Evolutionary conservation across 2,888 invertebrate genomes (phyloP), one percentile per base, ranked within the genome.

Genomic region (Galerucella calmariensis): DNA sequence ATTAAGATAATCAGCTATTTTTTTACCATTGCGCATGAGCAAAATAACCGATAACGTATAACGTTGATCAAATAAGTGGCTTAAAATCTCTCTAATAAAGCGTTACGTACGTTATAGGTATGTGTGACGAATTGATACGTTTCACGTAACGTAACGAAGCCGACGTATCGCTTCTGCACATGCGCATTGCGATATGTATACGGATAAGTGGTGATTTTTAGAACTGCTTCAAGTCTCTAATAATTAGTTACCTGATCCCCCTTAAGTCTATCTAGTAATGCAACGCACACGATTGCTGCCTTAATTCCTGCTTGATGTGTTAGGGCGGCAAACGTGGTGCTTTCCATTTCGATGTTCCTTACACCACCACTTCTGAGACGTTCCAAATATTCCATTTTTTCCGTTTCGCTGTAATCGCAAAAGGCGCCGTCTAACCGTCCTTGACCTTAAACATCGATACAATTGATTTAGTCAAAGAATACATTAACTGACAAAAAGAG

Each of bases 321-420:
- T 70, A 98, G 91, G 1, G 98, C 97, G 0, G 97, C 96, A 86
- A 99, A 98, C 14, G 95, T 94, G 10, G 96, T 90, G 56, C 95
- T 94, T 88, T 99, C 99, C 98, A 98, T 98, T 89, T 99, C 99
- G 82, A 99, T 97, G 88, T 99, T 99, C 35, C 94, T 92, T 14
- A 99, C 95, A 2, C 97, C 97, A 66, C 92, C 89, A 76, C 92
- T 91, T 78, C 93, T 92, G 77, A 97, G 85, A 79, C 92, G 90
- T 80, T 92, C 91, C 82, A 99, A 88, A 86, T 96, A 99, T 66
- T 93, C 93, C 91, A 95, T 92, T 88, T 97, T 98, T 79, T 99
- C 97, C n/a, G 90, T 88, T 85, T 95, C 95, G 2, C 92, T 92
- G 88, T 96, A 98, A 82, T 97, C 97, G 87, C 98, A 98, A 88